phyloP scores from a whole-genome alignment of 2,888 invertebrate species.

The Netelia virgata region DNA sequence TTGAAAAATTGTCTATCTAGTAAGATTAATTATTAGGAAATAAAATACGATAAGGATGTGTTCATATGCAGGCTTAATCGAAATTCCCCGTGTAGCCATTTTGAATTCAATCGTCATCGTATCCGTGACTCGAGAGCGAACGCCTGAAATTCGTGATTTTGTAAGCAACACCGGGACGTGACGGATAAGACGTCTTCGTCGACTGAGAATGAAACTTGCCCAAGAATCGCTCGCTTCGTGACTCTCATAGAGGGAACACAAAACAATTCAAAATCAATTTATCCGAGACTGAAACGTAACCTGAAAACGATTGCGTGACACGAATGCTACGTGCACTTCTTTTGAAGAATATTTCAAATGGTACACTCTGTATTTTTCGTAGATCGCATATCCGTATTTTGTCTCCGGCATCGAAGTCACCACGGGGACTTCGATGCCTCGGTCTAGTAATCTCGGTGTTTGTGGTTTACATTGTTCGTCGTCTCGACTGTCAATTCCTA shows the following conservation, averaged over 20 bases:
- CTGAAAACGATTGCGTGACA: constrained; percentile 25
- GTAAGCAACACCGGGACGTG: neutral
- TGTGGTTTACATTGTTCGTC: neutral
- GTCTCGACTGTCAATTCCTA: neutral
- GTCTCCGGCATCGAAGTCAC: constrained; percentile 72
- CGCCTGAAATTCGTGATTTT: neutral
- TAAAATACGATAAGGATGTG: too few species aligned
- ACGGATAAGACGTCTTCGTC: neutral
- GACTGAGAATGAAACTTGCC: neutral
- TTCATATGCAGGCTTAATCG: too few species aligned
- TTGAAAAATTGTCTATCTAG: too few species aligned
- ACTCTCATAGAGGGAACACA: neutral
- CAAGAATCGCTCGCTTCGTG: constrained; percentile 7
- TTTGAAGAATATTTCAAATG: neutral
- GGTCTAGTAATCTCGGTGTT: neutral
- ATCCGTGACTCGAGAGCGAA: neutral
- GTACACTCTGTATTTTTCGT: neutral
- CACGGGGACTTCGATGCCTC: constrained; percentile 59
- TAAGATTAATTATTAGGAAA: too few species aligned
- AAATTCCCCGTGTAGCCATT: neutral
- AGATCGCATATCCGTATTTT: neutral
- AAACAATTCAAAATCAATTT: neutral
- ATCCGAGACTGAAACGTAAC: neutral
- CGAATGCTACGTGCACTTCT: neutral
- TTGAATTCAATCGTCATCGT: neutral